phyloP scores from a whole-genome alignment of 2,888 invertebrate genomes.

The Gymnocheta viridis region DNA sequence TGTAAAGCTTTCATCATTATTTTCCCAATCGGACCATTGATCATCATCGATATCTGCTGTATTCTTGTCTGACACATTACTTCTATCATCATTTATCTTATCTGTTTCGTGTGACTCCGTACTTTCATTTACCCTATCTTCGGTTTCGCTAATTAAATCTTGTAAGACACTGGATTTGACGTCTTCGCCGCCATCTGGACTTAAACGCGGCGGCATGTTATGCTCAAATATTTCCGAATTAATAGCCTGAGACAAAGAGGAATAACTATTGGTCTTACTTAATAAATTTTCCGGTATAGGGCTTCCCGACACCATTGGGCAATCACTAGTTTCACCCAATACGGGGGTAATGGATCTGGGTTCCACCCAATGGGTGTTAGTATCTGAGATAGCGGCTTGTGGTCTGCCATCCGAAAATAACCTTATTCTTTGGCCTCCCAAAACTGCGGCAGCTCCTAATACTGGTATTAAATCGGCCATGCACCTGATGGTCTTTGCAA shows the following conservation, averaged over 20 bases:
- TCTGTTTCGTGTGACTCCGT: not conserved
- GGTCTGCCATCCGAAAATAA: conserved; percentile 94
- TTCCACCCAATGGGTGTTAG: conserved; percentile 77
- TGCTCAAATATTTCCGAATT: conserved; percentile 74
- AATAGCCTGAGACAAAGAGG: conserved; percentile 73
- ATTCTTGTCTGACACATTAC: conserved; percentile 1
- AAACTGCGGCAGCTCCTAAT: conserved; percentile 90
- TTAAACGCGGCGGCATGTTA: conserved; percentile 87
- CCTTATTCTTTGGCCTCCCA: conserved; percentile 91
- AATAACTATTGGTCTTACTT: conserved; percentile 73
- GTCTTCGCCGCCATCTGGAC: conserved; percentile 93
- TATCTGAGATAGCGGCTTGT: conserved; percentile 78
- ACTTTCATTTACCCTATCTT: not conserved
- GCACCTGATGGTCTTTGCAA: conserved; percentile 90
- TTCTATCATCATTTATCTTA: not conserved
- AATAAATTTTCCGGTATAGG: conserved; percentile 77
- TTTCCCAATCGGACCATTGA: conserved; percentile 93
- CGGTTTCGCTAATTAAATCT: conserved; percentile 72
- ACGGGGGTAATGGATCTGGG: conserved; percentile 82
- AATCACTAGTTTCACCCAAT: conserved; percentile 75
- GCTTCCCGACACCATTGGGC: conserved; percentile 79
- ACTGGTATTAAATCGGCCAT: conserved; percentile 93
- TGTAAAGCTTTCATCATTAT: conserved; percentile 73
- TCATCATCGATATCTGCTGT: conserved; percentile 83
- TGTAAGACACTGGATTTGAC: conserved; percentile 82